Percentiles rank a stretch among this genome's conserved stretches.
Evolutionary conservation across 2,113 vertebrate genomes (phyloP).

Genomic region (Ondatra zibethicus): DNA sequence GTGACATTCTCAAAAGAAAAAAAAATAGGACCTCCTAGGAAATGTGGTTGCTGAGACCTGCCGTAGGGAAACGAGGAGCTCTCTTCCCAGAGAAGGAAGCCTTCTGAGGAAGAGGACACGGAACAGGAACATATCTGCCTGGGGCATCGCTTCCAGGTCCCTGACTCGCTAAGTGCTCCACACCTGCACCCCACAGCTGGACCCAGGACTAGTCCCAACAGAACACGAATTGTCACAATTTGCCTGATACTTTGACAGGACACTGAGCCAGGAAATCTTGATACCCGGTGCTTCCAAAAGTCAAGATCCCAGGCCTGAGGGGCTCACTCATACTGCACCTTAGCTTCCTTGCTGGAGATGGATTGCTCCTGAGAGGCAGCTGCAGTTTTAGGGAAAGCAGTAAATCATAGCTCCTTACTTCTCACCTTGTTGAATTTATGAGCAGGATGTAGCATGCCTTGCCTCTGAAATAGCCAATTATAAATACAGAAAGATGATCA

Average conservation of each 20-base stretch:
- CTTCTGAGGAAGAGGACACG: not conserved
- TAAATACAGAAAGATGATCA: constrained; percentile 24
- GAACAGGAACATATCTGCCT: not conserved
- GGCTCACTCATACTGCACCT: not conserved
- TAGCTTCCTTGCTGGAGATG: constrained; percentile 37
- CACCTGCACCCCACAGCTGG: not conserved
- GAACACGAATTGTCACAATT: not conserved
- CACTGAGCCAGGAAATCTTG: constrained; percentile 65
- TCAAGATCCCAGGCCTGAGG: constrained; percentile 51
- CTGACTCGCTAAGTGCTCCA: not conserved
- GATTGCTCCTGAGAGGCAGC: constrained; percentile 31
- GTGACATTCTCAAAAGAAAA: not conserved
- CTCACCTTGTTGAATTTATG: constrained; percentile 73
- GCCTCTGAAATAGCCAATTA: constrained; percentile 69
- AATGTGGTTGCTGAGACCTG: not conserved
- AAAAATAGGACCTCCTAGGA: not conserved
- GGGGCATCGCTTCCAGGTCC: not conserved
- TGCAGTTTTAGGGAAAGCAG: constrained; percentile 43
- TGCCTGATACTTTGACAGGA: not conserved
- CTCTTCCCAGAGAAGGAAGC: not conserved
- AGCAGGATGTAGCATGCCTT: constrained; percentile 54
- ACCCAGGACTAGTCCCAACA: not conserved
- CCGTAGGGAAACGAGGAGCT: not conserved
- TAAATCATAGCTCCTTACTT: constrained; percentile 64
- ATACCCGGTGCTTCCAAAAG: constrained; percentile 67